phyloP scores from a whole-genome alignment of 1,140 invertebrate genomes.

The Bombus picipes region DNA sequence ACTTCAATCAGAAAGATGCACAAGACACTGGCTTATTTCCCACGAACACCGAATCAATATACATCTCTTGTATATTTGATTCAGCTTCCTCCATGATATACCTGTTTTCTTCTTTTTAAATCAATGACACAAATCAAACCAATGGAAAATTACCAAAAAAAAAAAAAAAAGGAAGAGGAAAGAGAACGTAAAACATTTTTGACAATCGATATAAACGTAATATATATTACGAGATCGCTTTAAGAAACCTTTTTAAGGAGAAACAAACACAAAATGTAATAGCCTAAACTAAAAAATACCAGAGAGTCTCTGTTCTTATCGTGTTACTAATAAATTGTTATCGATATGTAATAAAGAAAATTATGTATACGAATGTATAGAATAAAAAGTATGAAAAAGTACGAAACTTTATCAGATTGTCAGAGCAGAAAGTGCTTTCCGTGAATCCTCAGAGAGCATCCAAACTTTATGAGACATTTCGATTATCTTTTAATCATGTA shows the following conservation, averaged over 20 bases:
- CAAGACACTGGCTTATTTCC: constrained; percentile 43
- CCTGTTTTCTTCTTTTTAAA: background rate
- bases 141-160: no score
- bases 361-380: background rate
- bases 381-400: background rate
- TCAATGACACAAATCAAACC: background rate
- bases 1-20: constrained; percentile 33
- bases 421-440: background rate
- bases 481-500: background rate
- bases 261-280: no score
- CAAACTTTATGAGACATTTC: background rate
- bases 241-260: no score
- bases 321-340: no score
- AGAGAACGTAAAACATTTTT: background rate
- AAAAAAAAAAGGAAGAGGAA: background rate
- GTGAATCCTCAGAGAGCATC: background rate
- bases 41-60: background rate
- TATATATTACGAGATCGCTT: no score
- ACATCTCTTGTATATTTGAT: background rate
- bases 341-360: no score
- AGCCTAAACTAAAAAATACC: no score
- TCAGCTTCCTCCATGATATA: background rate
- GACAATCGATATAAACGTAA: no score
- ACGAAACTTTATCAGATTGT: constrained; percentile 10
- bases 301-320: no score